Evolutionary conservation across 1,140 invertebrate genomes (phyloP).

Genomic region (Megalopta genalis): DNA sequence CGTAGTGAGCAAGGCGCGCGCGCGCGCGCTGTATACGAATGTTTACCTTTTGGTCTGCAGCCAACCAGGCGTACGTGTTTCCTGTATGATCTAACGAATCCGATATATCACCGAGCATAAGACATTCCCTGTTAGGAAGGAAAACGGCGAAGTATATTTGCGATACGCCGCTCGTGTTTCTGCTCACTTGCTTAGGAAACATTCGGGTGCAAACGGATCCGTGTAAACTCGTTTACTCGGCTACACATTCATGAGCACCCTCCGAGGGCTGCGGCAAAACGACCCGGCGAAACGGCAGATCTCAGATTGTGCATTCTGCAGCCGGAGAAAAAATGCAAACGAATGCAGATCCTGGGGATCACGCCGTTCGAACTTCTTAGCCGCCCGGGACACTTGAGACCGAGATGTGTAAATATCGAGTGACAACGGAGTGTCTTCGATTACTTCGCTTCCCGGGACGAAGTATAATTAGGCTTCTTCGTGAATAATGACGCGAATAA

Average conservation of each 20-base stretch:
- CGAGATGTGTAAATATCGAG: background rate
- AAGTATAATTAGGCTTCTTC: no score
- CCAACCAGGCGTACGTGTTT: background rate
- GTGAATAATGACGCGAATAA: no score
- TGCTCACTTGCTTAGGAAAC: background rate
- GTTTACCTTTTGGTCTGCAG: conserved; percentile 4
- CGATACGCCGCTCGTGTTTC: background rate
- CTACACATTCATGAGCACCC: conserved; percentile 1
- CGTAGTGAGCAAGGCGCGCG: background rate
- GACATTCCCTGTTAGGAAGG: background rate
- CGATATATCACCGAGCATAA: background rate
- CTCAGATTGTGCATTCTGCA: background rate
- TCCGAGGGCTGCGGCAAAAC: background rate
- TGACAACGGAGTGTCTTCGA: background rate
- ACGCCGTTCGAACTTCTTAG: background rate
- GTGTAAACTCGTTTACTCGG: background rate
- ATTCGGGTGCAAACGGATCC: background rate
- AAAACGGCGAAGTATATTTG: background rate
- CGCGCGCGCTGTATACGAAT: conserved; percentile 17
- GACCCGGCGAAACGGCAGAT: background rate
- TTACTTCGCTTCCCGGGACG: background rate
- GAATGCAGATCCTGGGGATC: background rate
- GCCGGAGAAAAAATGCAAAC: background rate
- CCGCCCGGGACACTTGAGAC: background rate
- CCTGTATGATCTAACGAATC: conserved; percentile 10